Conservation (phyloP, 2,113 vertebrate genomes). For the Scolopax mira region DNA sequence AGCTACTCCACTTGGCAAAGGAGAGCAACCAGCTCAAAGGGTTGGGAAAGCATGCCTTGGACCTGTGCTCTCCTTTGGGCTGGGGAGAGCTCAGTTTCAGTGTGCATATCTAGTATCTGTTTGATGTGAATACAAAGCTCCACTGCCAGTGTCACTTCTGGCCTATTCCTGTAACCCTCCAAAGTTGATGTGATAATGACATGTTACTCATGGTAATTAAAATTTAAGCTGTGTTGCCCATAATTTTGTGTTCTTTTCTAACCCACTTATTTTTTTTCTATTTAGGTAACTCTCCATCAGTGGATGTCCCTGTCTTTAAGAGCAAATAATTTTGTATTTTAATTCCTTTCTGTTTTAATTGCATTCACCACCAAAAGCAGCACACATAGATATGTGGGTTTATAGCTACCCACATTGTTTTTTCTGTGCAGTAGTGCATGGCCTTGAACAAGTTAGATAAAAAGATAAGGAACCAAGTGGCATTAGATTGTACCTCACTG, state of each 20-base stretch:
- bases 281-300: background rate
- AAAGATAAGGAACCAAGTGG: background rate
- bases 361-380: background rate
- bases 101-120: background rate
- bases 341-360: background rate
- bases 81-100: background rate
- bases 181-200: background rate
- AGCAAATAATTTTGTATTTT: background rate
- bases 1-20: background rate
- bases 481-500: background rate
- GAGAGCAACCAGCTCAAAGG: background rate
- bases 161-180: background rate
- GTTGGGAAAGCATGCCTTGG: background rate
- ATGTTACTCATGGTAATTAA: background rate
- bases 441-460: background rate
- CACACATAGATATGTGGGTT: background rate
- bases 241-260: background rate
- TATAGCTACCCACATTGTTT: background rate
- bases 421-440: background rate
- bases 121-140: background rate
- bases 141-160: background rate
- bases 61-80: background rate
- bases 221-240: background rate
- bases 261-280: background rate
- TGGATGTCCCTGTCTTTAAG: background rate